Evolutionary conservation across 2,113 vertebrate species (phyloP).

Genomic region (Pogona vitticeps): DNA sequence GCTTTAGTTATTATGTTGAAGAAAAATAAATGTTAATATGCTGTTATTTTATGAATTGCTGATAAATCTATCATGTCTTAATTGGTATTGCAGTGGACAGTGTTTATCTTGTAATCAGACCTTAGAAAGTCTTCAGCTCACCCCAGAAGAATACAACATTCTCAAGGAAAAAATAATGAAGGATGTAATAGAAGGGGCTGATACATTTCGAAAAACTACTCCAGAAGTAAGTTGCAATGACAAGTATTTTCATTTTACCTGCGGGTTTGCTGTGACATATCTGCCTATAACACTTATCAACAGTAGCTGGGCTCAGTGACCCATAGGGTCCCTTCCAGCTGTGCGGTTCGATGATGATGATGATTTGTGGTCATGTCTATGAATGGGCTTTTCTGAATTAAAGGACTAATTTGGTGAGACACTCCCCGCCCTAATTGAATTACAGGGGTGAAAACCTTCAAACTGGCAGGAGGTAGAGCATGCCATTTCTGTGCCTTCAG

Average conservation of each 20-base stretch:
- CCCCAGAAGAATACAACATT: slow-evolving; percentile 82
- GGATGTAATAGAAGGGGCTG: slow-evolving; percentile 87
- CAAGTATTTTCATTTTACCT: not conserved
- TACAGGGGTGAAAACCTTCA: no score
- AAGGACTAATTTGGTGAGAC: no score
- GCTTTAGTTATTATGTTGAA: not conserved
- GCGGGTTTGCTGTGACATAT: not conserved
- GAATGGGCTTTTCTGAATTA: no score
- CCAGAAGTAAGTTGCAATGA: slow-evolving; percentile 78
- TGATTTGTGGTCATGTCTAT: no score
- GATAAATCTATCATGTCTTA: slow-evolving; percentile 22
- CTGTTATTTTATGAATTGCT: slow-evolving; percentile 15
- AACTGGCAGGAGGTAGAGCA: no score
- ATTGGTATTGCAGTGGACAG: slow-evolving; percentile 76
- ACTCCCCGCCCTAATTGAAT: no score
- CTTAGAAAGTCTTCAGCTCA: slow-evolving; percentile 89
- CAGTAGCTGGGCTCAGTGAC: no score
- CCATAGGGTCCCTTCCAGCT: no score
- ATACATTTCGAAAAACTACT: slow-evolving; percentile 91
- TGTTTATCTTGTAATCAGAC: slow-evolving; percentile 82
- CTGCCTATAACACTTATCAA: not conserved
- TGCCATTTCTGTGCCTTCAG: no score
- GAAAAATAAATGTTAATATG: not conserved
- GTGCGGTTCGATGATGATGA: no score
- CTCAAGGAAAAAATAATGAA: slow-evolving; percentile 85